Conservation (phyloP, 1,140 invertebrate genomes). For the Drosophila bipectinata region DNA sequence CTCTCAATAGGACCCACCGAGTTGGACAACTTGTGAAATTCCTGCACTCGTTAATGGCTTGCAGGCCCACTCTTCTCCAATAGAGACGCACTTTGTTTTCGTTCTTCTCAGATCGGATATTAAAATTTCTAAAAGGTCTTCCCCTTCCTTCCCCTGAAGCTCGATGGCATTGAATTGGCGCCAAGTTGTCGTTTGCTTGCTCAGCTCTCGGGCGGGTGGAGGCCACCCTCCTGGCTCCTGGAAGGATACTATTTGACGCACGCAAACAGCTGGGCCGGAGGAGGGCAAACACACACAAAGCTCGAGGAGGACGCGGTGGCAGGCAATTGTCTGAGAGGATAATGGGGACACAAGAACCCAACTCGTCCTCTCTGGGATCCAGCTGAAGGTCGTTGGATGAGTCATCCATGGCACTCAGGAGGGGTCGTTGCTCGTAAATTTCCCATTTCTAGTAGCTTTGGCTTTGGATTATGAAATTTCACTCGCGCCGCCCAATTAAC, state of each 20-base stretch:
- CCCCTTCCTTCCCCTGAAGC: not conserved
- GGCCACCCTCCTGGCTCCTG: conserved; percentile 11
- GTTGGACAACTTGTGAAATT: no score
- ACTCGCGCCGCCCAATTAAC: conserved; percentile 69
- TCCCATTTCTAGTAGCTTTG: conserved; percentile 43
- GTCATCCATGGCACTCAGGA: conserved; percentile 50
- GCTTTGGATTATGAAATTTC: conserved; percentile 73
- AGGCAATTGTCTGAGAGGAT: conserved; percentile 50
- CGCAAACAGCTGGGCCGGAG: conserved; percentile 66
- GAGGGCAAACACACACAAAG: conserved; percentile 59
- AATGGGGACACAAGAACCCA: conserved; percentile 35
- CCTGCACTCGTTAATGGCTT: not conserved
- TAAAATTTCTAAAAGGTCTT: conserved; percentile 2
- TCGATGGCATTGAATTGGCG: conserved; percentile 58
- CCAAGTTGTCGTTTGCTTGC: conserved; percentile 48
- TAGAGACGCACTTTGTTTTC: conserved; percentile 2
- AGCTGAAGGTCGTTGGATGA: conserved; percentile 65
- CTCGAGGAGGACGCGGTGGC: conserved; percentile 25
- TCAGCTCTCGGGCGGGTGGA: not conserved
- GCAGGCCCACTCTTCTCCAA: not conserved
- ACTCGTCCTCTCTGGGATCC: conserved; percentile 42
- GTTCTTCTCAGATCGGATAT: conserved; percentile 8
- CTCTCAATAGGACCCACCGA: no score
- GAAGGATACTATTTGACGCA: conserved; percentile 57
- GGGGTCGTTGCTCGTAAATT: conserved; percentile 54